A percentile compares a stretch with the other conserved stretches of the same genome.
These are phyloP conservation scores for Huso huso DNA, from an alignment of 2,797 vertebrate species.

Conservation along the genomic window DNA sequence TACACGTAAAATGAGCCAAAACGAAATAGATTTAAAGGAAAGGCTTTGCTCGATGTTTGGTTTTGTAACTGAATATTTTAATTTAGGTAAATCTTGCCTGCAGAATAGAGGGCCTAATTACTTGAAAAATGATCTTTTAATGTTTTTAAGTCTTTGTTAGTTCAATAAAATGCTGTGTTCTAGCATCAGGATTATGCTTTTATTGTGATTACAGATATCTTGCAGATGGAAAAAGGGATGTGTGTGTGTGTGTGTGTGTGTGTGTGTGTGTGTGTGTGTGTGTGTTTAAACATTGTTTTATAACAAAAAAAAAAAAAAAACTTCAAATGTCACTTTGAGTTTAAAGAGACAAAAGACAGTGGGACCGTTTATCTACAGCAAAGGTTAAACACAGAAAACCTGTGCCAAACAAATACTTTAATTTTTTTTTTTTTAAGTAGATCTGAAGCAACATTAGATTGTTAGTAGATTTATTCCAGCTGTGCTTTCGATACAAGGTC, in stretches of 20 bases:
- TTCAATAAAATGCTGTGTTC: not conserved
- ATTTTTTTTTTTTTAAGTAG: not conserved
- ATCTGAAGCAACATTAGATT: not conserved
- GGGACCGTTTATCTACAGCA: not conserved
- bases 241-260: not conserved
- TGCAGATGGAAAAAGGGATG: not conserved
- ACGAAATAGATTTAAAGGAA: not conserved
- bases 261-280: not conserved
- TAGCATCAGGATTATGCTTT: not conserved
- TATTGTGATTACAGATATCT: not conserved
- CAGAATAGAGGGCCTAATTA: not conserved
- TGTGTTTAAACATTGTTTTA: not conserved
- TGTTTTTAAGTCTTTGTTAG: not conserved
- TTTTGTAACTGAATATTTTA: conserved; percentile 1
- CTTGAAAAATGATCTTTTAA: not conserved
- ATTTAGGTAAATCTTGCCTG: not conserved
- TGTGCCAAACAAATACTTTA: not conserved
- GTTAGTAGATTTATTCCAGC: not conserved
- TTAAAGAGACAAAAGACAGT: not conserved
- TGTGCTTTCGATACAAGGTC: conserved; percentile 1
- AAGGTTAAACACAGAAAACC: not conserved
- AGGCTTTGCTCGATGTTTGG: not conserved
- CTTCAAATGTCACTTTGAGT: not conserved
- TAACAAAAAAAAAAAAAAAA: no score
- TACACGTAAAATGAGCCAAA: not conserved